phyloP scores from a whole-genome alignment of 2,888 invertebrate genomes.

The Amphipyra berbera region DNA sequence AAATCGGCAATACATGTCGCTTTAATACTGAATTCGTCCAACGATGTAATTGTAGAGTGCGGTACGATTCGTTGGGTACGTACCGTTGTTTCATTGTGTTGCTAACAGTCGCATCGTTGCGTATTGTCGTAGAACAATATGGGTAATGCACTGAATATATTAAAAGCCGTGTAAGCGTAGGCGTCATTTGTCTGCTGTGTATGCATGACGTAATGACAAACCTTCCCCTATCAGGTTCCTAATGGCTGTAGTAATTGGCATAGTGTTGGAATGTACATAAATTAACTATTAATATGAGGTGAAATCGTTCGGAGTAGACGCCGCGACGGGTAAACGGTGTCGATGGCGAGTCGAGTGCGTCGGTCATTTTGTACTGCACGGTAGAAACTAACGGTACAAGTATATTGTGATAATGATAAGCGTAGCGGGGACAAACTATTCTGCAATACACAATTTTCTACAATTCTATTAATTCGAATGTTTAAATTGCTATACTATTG shows the following conservation, averaged over 20 bases:
- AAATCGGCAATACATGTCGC: slow-evolving; percentile 12
- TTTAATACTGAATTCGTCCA: slow-evolving; percentile 19
- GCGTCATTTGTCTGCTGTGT: slow-evolving; percentile 40
- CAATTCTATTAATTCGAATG: too few species aligned
- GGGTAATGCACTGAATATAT: slow-evolving; percentile 45
- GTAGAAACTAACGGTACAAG: slow-evolving; percentile 1
- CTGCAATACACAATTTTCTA: too few species aligned
- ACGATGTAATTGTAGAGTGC: slow-evolving; percentile 14
- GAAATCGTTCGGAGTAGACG: slow-evolving; percentile 32
- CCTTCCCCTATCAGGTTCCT: slow-evolving; percentile 65
- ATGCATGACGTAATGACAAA: slow-evolving; percentile 51
- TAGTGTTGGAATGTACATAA: slow-evolving; percentile 45
- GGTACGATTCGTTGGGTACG: slow-evolving; percentile 21
- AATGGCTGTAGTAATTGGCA: slow-evolving; percentile 66
- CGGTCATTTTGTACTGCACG: slow-evolving; percentile 17
- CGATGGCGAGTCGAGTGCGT: slow-evolving; percentile 2
- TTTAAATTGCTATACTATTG: too few species aligned
- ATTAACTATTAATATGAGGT: slow-evolving; percentile 50
- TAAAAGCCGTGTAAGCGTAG: slow-evolving; percentile 38
- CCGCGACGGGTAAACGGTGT: slow-evolving; percentile 5
- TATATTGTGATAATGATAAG: slow-evolving; percentile 19
- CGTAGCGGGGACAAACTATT: background rate
- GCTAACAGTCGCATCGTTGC: slow-evolving; percentile 29
- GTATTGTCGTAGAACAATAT: slow-evolving; percentile 47
- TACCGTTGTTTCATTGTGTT: slow-evolving; percentile 38